Conservation (phyloP, 2,888 invertebrate species). For the Imbricaverruca yamaguchii region DNA sequence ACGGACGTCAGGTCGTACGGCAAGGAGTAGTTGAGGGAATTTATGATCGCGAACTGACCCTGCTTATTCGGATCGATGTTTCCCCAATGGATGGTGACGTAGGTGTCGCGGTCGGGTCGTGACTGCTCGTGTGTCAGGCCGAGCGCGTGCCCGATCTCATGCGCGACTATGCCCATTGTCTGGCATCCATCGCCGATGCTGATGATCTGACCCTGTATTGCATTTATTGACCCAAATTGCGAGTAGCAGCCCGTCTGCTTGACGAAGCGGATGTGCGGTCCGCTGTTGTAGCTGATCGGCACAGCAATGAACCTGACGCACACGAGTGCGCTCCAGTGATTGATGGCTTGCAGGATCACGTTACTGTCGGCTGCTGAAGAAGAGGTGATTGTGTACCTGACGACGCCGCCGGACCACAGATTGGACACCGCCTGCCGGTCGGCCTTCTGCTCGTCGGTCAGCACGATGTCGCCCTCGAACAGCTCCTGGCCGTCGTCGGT, state of each 20-base stretch:
- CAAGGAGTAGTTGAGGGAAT: background rate
- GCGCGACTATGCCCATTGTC: constrained; percentile 22
- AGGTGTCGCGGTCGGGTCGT: constrained; percentile 14
- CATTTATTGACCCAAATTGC: background rate
- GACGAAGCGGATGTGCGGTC: background rate
- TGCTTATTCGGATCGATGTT: background rate
- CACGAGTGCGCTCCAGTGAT: background rate
- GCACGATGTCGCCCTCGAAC: background rate
- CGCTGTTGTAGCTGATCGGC: background rate
- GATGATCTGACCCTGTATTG: background rate
- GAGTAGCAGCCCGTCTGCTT: background rate
- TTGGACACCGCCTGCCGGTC: background rate
- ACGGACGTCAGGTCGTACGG: constrained; percentile 24
- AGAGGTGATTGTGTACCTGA: background rate
- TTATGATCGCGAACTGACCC: background rate
- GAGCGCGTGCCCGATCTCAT: constrained; percentile 28
- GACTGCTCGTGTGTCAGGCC: constrained; percentile 27
- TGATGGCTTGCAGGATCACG: background rate
- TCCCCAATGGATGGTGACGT: background rate
- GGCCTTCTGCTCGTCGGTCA: background rate
- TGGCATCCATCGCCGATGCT: background rate
- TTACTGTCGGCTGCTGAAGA: background rate
- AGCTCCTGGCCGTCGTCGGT: background rate
- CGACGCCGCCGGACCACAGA: background rate
- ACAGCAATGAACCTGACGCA: background rate